These are phyloP conservation scores for Hephaestus fuliginosus DNA, from an alignment of 2,797 vertebrate genomes.

Conservation along the genomic window DNA sequence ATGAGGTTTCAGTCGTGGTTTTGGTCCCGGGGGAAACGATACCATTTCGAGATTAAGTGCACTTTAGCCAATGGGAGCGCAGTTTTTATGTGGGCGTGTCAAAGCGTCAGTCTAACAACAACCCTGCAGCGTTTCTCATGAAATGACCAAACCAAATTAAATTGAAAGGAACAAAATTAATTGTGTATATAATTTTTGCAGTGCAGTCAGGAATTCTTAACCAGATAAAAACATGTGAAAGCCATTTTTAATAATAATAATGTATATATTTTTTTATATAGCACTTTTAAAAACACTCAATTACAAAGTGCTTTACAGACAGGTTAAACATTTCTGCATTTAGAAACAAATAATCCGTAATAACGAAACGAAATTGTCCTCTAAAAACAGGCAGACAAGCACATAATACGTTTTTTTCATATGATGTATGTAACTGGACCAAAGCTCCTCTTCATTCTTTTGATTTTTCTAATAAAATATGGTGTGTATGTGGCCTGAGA, in stretches of 20 bases:
- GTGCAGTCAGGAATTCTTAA: too few species aligned
- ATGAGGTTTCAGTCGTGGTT: conserved; percentile 34
- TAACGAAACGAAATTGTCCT: too few species aligned
- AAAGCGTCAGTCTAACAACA: conserved; percentile 25
- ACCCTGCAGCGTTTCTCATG: conserved; percentile 25
- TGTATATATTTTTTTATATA: too few species aligned
- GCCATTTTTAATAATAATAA: too few species aligned
- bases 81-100: conserved; percentile 27
- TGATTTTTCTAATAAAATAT: too few species aligned
- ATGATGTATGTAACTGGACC: not conserved
- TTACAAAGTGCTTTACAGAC: too few species aligned
- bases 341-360: too few species aligned
- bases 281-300: too few species aligned
- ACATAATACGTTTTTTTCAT: not conserved
- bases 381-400: not conserved
- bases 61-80: conserved; percentile 6
- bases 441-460: not conserved
- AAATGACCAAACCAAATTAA: conserved; percentile 5
- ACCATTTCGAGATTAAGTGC: conserved; percentile 41
- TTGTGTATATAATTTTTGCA: not conserved
- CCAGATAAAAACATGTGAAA: too few species aligned
- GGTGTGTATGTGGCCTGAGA: not conserved
- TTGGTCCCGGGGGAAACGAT: not conserved
- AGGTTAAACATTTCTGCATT: too few species aligned
- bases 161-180: not conserved